These are phyloP conservation scores for Hanleya hanleyi DNA, from an alignment of 2,888 invertebrate genomes.

Conservation along the genomic window DNA sequence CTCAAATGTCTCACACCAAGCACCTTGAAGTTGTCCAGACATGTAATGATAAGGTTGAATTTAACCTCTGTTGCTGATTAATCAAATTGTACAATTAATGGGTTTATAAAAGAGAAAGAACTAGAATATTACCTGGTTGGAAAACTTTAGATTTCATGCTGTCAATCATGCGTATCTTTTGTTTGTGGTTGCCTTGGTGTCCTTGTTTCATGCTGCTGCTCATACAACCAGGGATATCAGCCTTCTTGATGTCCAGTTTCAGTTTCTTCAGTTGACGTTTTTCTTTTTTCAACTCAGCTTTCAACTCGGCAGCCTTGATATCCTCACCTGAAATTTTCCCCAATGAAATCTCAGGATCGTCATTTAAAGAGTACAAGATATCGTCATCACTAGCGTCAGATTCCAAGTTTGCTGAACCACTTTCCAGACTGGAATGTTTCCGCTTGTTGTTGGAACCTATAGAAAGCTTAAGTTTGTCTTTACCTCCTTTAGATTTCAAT, in stretches of 20 bases:
- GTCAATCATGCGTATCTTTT: constrained; percentile 41
- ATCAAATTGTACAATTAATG: too few species aligned
- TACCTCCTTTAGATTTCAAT: background rate
- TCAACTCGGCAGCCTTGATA: background rate
- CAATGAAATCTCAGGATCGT: constrained; percentile 15
- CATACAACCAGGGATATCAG: background rate
- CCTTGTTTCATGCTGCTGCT: constrained; percentile 22
- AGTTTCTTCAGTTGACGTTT: constrained; percentile 11
- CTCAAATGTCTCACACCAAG: too few species aligned
- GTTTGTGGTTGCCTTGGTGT: constrained; percentile 15
- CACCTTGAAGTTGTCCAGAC: too few species aligned
- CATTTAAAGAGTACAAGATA: constrained; percentile 50
- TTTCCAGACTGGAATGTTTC: constrained; percentile 3
- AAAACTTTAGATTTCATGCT: constrained; percentile 28
- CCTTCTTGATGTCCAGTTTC: constrained; percentile 12
- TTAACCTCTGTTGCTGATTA: too few species aligned
- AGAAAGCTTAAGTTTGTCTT: background rate
- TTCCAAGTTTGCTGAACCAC: background rate
- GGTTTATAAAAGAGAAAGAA: too few species aligned
- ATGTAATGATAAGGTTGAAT: too few species aligned
- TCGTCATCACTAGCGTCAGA: constrained; percentile 46
- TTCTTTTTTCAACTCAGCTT: background rate
- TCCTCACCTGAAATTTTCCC: too few species aligned
- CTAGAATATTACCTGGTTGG: constrained; percentile 26
- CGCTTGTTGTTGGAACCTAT: background rate